These are phyloP conservation scores for Montipora efflorescens DNA, from an alignment of 64 coral and sea anemone species.

Conservation along the genomic window DNA sequence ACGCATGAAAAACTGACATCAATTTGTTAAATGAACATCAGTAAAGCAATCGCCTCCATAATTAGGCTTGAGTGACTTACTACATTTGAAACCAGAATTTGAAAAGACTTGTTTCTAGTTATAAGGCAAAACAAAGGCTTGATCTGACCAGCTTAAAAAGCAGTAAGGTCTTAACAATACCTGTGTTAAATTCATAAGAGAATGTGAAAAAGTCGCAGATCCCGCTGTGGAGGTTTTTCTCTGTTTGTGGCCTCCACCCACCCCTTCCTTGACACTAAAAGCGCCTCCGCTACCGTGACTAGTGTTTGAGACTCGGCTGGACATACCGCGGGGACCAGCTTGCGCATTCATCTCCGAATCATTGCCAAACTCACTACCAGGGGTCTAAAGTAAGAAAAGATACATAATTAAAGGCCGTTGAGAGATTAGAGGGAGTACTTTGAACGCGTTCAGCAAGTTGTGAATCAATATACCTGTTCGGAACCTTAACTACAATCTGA, in stretches of 20 bases:
- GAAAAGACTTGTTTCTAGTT: too few relatives aligned
- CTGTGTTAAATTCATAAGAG: slow-evolving; percentile 86
- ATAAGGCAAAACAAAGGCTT: neutral
- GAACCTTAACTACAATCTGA: too few relatives aligned
- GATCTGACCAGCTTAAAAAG: neutral
- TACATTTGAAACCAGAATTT: too few relatives aligned
- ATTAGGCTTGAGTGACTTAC: too few relatives aligned
- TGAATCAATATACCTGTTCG: too few relatives aligned
- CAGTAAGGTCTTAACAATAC: slow-evolving; percentile 10
- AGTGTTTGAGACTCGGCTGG: slow-evolving; percentile 87
- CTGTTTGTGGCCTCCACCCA: slow-evolving; percentile 50
- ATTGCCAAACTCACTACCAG: slow-evolving; percentile 90
- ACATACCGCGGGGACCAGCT: slow-evolving; percentile 77
- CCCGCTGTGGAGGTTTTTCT: slow-evolving; percentile 60
- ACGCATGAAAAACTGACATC: too few relatives aligned
- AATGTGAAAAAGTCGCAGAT: slow-evolving; percentile 92
- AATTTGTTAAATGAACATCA: too few relatives aligned
- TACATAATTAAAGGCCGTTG: neutral
- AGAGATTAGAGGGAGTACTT: too few relatives aligned
- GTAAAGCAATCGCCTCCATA: too few relatives aligned
- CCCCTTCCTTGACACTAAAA: slow-evolving; percentile 91
- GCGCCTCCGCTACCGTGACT: slow-evolving; percentile 96
- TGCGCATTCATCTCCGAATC: slow-evolving; percentile 85
- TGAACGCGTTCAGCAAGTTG: too few relatives aligned
- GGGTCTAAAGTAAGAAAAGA: slow-evolving; percentile 59